Base-by-base conservation (phyloP, 1,140 invertebrate genomes). In the Sipha flava region DNA sequence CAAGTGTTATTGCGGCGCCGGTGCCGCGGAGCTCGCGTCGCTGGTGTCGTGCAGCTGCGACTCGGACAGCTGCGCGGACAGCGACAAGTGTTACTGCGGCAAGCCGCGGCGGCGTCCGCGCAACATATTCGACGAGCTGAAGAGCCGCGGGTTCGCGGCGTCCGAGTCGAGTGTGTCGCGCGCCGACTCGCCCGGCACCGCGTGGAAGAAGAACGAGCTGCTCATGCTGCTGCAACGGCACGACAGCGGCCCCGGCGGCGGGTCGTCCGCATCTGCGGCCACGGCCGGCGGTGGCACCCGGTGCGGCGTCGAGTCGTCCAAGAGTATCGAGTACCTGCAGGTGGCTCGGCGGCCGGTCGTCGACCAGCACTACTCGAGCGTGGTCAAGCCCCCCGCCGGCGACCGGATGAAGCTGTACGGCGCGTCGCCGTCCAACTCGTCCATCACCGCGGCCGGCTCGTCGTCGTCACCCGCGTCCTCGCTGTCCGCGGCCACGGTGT, bases 1-100 rank as follows among this genome's bases (percentile, higher is more conserved):
- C 82, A 90, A 91, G 12, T 94, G 93, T 83, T 90, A 89, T 3
- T 95, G 93, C 84, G 93, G 95, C 83, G 93, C 93, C 0, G 93
- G 95, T 83, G 94, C 85, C 68, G 73, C 31, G 66, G 82, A 47
- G 26, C 52, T 21, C 0, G 7, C 73, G 52, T 77, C 73, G 16
- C 21, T 54, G 52, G 52, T 77, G 7, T 84, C 57, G 18, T 79
- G 77, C 40, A 66, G 77, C 12, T 66, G 77, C 16, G 62, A 66
- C 23, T 66, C 57, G 5, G 77, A 79, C 29, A 79, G 57, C 16
- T 66, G 77, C 26, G 62, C 77, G 4, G 62, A 68, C 12, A 72
- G 18, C 80, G 81, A 79, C 57, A 82, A 81, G 85, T 86, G 43
- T 84, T 85, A 6, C 16, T 66, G 37, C 34, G 70, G 70, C n/a